Evolutionary conservation across 2,888 invertebrate genomes (phyloP), one percentile per base, ranked within the genome.

Genomic region (Synanthedon formicaeformis): DNA sequence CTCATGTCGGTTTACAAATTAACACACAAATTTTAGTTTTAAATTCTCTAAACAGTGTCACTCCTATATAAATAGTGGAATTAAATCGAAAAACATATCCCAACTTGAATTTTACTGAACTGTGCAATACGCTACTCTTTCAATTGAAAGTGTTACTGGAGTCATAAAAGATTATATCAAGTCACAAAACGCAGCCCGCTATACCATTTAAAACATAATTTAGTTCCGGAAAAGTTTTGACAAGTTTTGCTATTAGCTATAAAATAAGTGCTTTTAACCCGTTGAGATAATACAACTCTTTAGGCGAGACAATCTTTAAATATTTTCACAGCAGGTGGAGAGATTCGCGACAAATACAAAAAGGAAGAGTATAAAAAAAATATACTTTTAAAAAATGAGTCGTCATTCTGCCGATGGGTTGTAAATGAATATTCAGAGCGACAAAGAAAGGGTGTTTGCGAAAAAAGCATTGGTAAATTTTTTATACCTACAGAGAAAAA

Each of bases 361-460:
- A 69, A 67, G 69, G 48, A 23, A 62, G 64, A 73, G 69, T 65
- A 73, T 68, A 72, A 75, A 79, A 60, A 75, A 76, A 78, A 78
- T 10, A 34, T 67, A 77, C 73, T 74, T 74, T 75, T 73, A 69
- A 77, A 27, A 81, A 82, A 78, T 73, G 75, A 75, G 71, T 79
- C 74, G 70, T 78, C 75, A 75, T 81, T 77, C 71, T 71, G 68
- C 75, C 79, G 75, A 81, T 83, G 81, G 80, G 76, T 76, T 73
- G 72, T 71, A 79, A 85, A 85, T 85, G 82, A 86, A 85, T 85
- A 86, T 85, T 85, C 82, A 83, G 72, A 67, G 72, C 66, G 73
- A 74, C 74, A 76, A 78, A 78, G 71, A 81, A 81, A 73, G 84
- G 81, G 79, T 82, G 80, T 75, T 23, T 68, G 69, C 69, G 69